Base-by-base conservation (phyloP, 2,888 invertebrate species). In the Halictus ligatus region DNA sequence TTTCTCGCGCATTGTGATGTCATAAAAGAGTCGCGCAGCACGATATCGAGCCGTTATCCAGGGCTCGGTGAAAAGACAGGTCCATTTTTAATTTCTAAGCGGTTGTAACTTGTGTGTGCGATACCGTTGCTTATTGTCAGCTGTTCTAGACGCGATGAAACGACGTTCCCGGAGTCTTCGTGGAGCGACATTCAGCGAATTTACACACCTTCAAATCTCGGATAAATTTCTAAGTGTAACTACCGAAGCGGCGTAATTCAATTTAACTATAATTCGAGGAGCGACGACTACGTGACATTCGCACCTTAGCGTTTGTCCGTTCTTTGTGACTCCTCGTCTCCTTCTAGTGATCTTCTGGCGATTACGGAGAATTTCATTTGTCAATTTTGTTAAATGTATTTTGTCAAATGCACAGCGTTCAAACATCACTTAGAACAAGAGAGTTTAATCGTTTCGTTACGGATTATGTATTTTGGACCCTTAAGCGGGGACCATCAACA, bases 211-310 rank as follows among this genome's bases (percentile, higher is more conserved):
- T 79, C 85, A 92, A 92, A 91, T 92, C 90, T 91, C 91, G 85
- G 91, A 88, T 92, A 29, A 29, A 29, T 92, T 93, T 92, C 91
- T 88, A 83, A 88, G 35, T 35, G 89, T 90, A 91, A 90, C 89
- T 92, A 89, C 91, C 91, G 89, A 91, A 92, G 92, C 91, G 89
- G 88, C 90, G 93, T 93, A 93, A 94, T 94, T 93, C 93, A 92
- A 93, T 94, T 94, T 93, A 92, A 94, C 94, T 93, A 92, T 92
- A 93, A 92, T 92, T 91, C 92, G 89, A 90, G 87, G 88, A 87
- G 89, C 90, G 88, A 87, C 87, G 80, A 88, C 91, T 88, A 84
- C 89, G 89, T 91, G 91, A 92, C 93, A 92, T 91, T 91, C 90
- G 90, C 91, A 91, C 87, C 85, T 86, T 67, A 76, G 74, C 69